Conservation (phyloP, 2,113 vertebrate species). For the Nymphicus hollandicus region DNA sequence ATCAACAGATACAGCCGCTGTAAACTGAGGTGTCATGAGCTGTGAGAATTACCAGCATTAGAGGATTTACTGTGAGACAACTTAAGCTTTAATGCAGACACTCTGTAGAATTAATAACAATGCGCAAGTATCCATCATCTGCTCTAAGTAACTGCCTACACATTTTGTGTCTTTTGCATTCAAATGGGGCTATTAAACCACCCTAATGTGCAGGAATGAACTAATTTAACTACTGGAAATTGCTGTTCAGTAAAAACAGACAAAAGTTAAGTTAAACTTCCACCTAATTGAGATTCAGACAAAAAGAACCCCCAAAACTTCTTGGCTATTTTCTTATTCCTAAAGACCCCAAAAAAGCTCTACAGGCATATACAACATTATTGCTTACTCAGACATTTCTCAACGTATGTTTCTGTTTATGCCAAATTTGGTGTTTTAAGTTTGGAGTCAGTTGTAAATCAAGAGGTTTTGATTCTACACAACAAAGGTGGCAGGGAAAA, state of each 20-base stretch:
- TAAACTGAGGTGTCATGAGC: background rate
- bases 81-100: background rate
- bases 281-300: background rate
- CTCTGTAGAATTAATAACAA: background rate
- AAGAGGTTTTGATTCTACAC: background rate
- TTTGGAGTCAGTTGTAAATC: background rate
- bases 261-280: background rate
- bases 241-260: background rate
- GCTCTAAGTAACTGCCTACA: background rate
- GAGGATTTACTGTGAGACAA: background rate
- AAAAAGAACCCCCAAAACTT: background rate
- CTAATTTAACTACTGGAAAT: background rate
- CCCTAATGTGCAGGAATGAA: background rate
- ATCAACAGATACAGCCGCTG: background rate
- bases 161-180: background rate
- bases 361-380: background rate
- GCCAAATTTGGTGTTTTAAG: background rate
- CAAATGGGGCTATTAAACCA: background rate
- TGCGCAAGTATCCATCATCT: background rate
- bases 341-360: background rate
- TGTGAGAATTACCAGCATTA: background rate
- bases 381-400: background rate
- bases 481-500: background rate
- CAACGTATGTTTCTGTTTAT: background rate
- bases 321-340: background rate